Base-by-base conservation (phyloP, 2,113 vertebrate genomes). In the Pelusios castaneus region DNA sequence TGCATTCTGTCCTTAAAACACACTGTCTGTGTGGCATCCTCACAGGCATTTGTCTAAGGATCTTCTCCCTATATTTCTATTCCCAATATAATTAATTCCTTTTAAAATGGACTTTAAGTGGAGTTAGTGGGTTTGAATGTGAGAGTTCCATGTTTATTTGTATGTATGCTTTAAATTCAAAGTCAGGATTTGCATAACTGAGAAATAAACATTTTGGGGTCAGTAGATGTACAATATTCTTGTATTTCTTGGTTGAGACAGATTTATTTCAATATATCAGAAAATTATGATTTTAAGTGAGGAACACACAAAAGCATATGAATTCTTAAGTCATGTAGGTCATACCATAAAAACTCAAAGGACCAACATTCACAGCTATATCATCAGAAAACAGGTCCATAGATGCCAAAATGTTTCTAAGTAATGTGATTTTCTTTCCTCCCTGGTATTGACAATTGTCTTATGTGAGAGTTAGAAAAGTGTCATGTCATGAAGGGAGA, bases 81-180 rank as follows among this genome's bases (percentile, higher is more conserved):
- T 95, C 90, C 77, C 88, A 84, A 2, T 86, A 54, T 82, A 27
- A 55, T 82, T 80, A 91, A 55, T n/a, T 89, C 76, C 14, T 94
- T n/a, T 88, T 49, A 27, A 54, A 80, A 55, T 41, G 27, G 52
- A 58, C 54, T 7, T 52, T 94, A 84, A 58, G 8, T 58, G 34
- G 10, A 2, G 1, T 60, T 82, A 38, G 10, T 8, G 4, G 2
- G 75, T 92, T 58, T 22, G 76, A 94, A 94, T n/a, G 73, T 27
- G 63, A 54, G 38, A 38, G n/a, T 38, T 38, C 12, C 24, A 29
- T 73, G 92, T 1, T 78, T 0, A 2, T 85, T 91, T 88, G 0
- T 60, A 4, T 84, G 87, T 90, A 79, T 55, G 8, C 58, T 84
- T 76, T 3, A 85, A 10, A 21, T 49, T 24, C 41, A 79, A 85